phyloP scores from a whole-genome alignment of 2,113 vertebrate genomes.

The Pelecanus crispus region DNA sequence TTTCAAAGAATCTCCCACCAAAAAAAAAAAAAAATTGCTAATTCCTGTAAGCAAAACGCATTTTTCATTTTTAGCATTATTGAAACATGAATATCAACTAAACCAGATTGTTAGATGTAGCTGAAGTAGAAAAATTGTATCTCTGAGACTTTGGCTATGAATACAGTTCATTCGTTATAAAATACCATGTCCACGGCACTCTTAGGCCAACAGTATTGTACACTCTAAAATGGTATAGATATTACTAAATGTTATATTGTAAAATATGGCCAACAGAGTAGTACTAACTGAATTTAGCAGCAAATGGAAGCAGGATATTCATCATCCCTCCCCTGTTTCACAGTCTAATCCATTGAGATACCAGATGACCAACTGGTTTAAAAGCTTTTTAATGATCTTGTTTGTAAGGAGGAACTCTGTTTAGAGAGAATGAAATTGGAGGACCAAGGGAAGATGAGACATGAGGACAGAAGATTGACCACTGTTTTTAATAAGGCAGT shows the following conservation, averaged over 20 bases:
- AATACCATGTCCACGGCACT: not conserved
- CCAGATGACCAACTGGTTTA: not conserved
- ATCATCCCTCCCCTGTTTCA: not conserved
- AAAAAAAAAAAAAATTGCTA: not conserved
- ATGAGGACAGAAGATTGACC: not conserved
- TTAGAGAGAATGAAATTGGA: not conserved
- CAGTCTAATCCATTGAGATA: not conserved
- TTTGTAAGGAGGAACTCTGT: not conserved
- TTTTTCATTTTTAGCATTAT: not conserved
- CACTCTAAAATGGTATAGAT: not conserved
- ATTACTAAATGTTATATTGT: not conserved
- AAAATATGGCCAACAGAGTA: not conserved
- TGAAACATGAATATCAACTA: not conserved
- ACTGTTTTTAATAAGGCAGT: not conserved
- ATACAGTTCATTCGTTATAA: not conserved
- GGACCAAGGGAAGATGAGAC: not conserved
- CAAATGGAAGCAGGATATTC: not conserved
- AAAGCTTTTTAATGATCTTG: not conserved
- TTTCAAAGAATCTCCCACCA: not conserved
- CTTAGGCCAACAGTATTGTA: not conserved
- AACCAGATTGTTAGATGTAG: not conserved
- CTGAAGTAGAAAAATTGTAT: not conserved
- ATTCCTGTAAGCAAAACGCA: not conserved
- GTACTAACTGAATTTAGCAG: not conserved
- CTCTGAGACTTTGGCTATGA: not conserved